Conservation (phyloP, 2,113 vertebrate species). For the Zeus faber region DNA sequence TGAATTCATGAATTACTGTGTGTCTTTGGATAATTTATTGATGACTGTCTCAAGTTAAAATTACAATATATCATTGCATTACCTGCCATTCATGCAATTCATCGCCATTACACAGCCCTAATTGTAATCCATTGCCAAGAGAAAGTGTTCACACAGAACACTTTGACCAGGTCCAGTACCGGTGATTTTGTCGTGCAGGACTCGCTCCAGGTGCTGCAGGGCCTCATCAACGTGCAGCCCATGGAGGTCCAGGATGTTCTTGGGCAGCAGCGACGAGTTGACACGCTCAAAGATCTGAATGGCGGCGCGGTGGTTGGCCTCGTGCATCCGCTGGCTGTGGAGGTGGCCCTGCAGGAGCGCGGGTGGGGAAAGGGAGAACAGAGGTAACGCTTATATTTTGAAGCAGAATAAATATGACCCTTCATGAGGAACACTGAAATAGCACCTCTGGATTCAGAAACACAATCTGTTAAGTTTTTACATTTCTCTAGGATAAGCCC, state of each 20-base stretch:
- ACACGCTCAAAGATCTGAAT: slow-evolving; percentile 88
- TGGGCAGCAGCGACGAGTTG: slow-evolving; percentile 86
- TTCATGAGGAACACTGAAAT: no score
- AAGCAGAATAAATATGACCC: no score
- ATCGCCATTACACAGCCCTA: no score
- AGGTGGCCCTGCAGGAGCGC: slow-evolving; percentile 78
- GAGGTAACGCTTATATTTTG: background rate
- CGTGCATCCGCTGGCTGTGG: slow-evolving; percentile 90
- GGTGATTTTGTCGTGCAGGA: slow-evolving; percentile 83
- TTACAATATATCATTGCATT: no score
- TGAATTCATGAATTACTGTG: no score
- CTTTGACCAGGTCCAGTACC: slow-evolving; percentile 66
- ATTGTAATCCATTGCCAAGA: no score
- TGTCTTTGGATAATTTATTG: no score
- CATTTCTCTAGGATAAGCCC: no score
- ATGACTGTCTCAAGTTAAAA: no score
- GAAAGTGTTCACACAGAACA: background rate
- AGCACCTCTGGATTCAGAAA: no score
- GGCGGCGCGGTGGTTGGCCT: slow-evolving; percentile 89
- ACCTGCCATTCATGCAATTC: no score
- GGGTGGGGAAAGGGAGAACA: background rate
- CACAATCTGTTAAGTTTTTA: no score
- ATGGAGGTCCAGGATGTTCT: slow-evolving; percentile 93
- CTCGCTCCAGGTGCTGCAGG: slow-evolving; percentile 78
- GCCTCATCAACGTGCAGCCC: slow-evolving; percentile 95